Evolutionary conservation across 2,113 vertebrate species (phyloP), one percentile per base, ranked within the genome.

Genomic region (Cottus gobio): DNA sequence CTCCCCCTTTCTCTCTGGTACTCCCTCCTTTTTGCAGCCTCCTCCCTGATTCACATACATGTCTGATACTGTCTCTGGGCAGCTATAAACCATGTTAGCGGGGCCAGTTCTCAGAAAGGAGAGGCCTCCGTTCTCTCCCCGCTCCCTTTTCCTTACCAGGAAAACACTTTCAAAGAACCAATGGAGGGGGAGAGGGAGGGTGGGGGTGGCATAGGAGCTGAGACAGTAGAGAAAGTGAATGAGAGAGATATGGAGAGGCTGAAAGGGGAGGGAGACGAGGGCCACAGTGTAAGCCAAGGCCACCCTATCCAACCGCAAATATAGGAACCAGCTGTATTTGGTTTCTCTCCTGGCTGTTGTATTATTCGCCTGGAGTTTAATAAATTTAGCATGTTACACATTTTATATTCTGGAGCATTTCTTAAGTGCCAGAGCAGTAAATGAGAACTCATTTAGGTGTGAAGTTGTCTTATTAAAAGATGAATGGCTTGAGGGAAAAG

Each of bases 71-170:
- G 91, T 94, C 92, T 93, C 92, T 86, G 89, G 85, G 84, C 84
- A 70, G 91, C 91, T 79, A 93, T 94, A 93, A 92, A 93, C 86
- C 85, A 92, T 91, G 87, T 91, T 90, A 87, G 87, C 85, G 18
- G 72, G 86, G 69, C 87, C 89, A 90, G 79, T 93, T 93, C 93
- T 93, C 91, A 93, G 91, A 93, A 93, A 91, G 85, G 87, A 87
- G 89, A 92, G 90, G 87, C 91, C 92, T 90, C 89, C 36, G 15
- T 75, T 87, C 77, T 22, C 75, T 85, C 84, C 69, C 79, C 39
- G 34, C 79, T 84, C 91, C 79, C 75, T 69, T 75, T 24, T 78
- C 87, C 74, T 79, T 93, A 90, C 91, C 86, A 89, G 87, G 91
- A 94, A 94, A 91, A 84, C 62, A 77, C 89, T 92, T 93, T 93